Percentiles rank a stretch among this genome's conserved stretches.
These are phyloP conservation scores for Amphibalanus amphitrite DNA, from an alignment of 1,140 invertebrate genomes.

Conservation along the genomic window DNA sequence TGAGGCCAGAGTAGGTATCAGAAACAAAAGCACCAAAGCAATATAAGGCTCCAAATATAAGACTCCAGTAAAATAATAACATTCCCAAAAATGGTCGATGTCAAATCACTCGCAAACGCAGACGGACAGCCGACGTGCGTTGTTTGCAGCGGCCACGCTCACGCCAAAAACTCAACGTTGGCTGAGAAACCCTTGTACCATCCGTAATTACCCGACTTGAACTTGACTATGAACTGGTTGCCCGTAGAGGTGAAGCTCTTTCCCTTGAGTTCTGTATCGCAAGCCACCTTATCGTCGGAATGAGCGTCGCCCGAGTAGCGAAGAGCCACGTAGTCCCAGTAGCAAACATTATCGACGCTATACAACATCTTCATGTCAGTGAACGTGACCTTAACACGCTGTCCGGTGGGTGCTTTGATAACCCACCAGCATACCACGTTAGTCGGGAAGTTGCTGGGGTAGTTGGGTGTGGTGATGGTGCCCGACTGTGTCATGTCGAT, in stretches of 20 bases:
- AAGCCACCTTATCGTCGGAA: not conserved
- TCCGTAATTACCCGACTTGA: not conserved
- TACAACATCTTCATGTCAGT: not conserved
- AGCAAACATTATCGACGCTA: not conserved
- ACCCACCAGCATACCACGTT: not conserved
- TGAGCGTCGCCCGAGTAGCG: not conserved
- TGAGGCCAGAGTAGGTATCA: no score
- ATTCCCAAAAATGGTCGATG: no score
- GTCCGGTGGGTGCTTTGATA: not conserved
- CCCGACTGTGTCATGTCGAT: no score
- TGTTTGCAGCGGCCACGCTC: no score
- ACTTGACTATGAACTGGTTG: not conserved
- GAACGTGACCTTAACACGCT: not conserved
- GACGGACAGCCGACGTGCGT: no score
- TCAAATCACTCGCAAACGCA: no score
- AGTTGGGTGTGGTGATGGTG: no score
- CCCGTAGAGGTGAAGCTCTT: not conserved
- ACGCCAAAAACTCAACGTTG: not conserved
- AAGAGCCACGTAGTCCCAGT: not conserved
- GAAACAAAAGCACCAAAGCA: no score
- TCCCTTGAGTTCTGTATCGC: not conserved
- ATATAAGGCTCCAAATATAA: no score
- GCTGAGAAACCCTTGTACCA: not conserved
- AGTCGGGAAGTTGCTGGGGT: not conserved
- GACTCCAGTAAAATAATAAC: no score